Percentiles rank a stretch among this genome's conserved stretches.
These are phyloP conservation scores for Neodiprion lecontei DNA, from an alignment of 1,140 invertebrate species.

Conservation along the genomic window DNA sequence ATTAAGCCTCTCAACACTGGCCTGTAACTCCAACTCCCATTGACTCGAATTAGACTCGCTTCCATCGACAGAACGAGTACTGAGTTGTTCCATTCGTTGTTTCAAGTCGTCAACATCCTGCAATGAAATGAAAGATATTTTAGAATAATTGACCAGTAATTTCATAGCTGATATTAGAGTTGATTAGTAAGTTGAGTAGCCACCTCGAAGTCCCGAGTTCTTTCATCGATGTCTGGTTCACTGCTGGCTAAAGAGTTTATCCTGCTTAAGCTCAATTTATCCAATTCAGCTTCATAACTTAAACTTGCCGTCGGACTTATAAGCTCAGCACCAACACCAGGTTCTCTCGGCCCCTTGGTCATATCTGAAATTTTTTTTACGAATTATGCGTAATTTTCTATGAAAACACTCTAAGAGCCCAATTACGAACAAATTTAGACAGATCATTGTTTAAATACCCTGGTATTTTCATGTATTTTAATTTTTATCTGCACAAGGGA, in stretches of 20 bases:
- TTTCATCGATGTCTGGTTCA: conserved; percentile 42
- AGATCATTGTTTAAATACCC: no score
- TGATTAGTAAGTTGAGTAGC: conserved; percentile 23
- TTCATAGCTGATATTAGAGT: conserved; percentile 5
- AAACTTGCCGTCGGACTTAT: conserved; percentile 59
- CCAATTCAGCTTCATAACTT: conserved; percentile 46
- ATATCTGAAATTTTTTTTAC: conserved; percentile 39
- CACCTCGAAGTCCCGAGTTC: conserved; percentile 46
- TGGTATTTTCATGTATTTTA: no score
- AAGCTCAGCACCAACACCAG: conserved; percentile 88
- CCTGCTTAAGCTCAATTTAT: conserved; percentile 42
- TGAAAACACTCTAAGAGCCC: no score
- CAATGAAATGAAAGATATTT: conserved; percentile 21
- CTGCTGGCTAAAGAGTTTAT: conserved; percentile 45
- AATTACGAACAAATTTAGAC: no score
- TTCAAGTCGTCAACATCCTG: conserved; percentile 43
- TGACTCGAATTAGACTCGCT: conserved; percentile 54
- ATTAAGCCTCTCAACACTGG: conserved; percentile 52
- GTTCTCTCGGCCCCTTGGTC: conserved; percentile 76
- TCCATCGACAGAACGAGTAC: conserved; percentile 51
- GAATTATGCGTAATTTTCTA: neutral
- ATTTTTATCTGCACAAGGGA: no score
- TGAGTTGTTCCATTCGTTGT: conserved; percentile 46
- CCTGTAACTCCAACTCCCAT: conserved; percentile 56
- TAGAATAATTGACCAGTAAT: neutral